Base-by-base conservation (phyloP, 2,888 invertebrate species). In the Baronia brevicornis region DNA sequence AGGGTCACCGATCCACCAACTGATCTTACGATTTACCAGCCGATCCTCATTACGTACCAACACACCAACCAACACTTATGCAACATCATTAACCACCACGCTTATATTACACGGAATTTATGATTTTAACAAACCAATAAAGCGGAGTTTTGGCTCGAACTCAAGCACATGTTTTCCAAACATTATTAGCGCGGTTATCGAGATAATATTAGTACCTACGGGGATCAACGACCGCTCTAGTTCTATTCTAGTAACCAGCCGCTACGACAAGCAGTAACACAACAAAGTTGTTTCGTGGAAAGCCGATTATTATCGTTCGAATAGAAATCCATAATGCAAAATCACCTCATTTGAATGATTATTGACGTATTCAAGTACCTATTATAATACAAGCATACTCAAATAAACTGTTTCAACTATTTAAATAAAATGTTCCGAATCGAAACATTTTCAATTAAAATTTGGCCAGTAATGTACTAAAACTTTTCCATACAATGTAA, bases 201-300 rank as follows among this genome's bases (percentile, higher is more conserved):
- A 54, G 65, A 69, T 73, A 69, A 71, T 77, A 71, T 70, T 67
- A 68, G 62, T 56, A 33, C 44, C 44, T 41, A 43, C 36, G 28
- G 61, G 44, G 74, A 53, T 73, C 78, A 73, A 64, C 59, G 77
- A 66, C 73, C 75, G 77, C 54, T 62, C 75, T 44, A 78, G 57
- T 79, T 82, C 64, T 77, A 71, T 66, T 69, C 66, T 70, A 69
- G 63, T 69, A 57, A 59, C 66, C 48, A 57, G 40, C 42, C 39
- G 46, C 41, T 38, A 45, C 48, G 44, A 49, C 47, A 45, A 44
- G 39, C 41, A 37, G 36, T 41, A 43, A 43, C 41, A 43, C 46
- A 44, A 48, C 39, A 39, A 36, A 54, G 57, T 46, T 55, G 52
- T 60, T 62, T 60, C 60, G 56, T 51, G 51, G 55, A 60, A 61